A percentile compares a stretch with the other conserved stretches of the same genome.
phyloP scores from a whole-genome alignment of 1,140 invertebrate species.

The Drosophila yakuba region DNA sequence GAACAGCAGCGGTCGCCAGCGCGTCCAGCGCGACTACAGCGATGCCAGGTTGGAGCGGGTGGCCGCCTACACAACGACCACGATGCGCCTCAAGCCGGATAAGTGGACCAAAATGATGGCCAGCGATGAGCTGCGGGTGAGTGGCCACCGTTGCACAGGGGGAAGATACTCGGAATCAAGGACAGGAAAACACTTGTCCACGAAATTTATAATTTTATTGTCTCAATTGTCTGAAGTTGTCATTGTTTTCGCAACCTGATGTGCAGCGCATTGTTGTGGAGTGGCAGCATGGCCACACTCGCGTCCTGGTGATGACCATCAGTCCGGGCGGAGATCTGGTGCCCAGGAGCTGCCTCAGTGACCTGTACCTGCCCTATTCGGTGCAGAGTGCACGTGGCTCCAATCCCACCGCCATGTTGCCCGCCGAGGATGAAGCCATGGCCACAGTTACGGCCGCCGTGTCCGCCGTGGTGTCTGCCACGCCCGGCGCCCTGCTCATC shows the following conservation, averaged over 20 bases:
- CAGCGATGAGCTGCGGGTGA: slow-evolving; percentile 86
- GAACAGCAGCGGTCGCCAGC: slow-evolving; percentile 23
- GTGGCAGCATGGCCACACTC: slow-evolving; percentile 86
- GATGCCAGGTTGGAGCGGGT: slow-evolving; percentile 76
- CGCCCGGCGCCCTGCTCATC: slow-evolving; percentile 59
- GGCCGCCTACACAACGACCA: slow-evolving; percentile 85
- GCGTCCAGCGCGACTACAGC: slow-evolving; percentile 58
- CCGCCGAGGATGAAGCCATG: slow-evolving; percentile 33
- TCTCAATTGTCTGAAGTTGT: no score
- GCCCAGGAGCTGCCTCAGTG: slow-evolving; percentile 69
- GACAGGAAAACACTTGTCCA: no score
- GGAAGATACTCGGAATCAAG: background rate
- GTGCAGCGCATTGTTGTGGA: slow-evolving; percentile 85
- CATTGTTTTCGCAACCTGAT: no score
- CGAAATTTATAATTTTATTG: no score
- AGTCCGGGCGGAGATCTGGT: slow-evolving; percentile 85
- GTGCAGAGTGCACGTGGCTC: slow-evolving; percentile 31
- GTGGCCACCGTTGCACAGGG: slow-evolving; percentile 3
- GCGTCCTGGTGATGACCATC: slow-evolving; percentile 86
- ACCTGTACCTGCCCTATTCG: slow-evolving; percentile 69
- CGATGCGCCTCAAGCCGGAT: slow-evolving; percentile 89
- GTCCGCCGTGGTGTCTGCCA: slow-evolving; percentile 53
- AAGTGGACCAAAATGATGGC: slow-evolving; percentile 91
- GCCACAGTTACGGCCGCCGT: slow-evolving; percentile 51
- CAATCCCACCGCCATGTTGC: slow-evolving; percentile 86